Percentiles rank a stretch among this genome's conserved stretches.
Evolutionary conservation across 2,797 vertebrate species (phyloP).

Genomic region (Bradypodion ventrale): DNA sequence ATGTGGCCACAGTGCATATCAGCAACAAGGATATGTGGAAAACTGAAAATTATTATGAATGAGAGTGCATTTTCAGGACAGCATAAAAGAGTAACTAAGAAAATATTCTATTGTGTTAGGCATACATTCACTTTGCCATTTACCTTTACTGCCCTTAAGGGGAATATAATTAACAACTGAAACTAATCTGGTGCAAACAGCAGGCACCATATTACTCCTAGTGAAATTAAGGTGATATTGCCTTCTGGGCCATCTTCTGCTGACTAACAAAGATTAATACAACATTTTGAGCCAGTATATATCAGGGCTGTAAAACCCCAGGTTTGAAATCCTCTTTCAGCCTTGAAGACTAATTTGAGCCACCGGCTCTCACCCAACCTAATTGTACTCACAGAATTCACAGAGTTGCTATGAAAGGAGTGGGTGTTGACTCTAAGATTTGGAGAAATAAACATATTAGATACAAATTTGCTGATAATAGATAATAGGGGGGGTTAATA

Average conservation of each 20-base stretch:
- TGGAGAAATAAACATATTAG: background rate
- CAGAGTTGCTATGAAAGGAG: background rate
- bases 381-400: background rate
- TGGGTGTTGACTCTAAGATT: background rate
- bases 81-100: background rate
- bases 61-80: background rate
- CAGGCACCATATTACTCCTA: background rate
- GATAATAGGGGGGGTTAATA: background rate
- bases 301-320: background rate
- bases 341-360: background rate
- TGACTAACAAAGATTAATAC: background rate
- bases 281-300: background rate
- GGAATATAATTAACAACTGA: background rate
- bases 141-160: background rate
- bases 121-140: no score
- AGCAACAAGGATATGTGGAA: background rate
- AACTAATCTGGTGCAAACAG: background rate
- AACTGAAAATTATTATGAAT: background rate
- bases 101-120: background rate
- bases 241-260: background rate
- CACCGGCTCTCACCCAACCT: background rate
- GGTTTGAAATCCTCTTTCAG: background rate
- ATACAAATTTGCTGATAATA: background rate
- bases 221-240: background rate
- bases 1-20: background rate